These are phyloP conservation scores for Sturnus vulgaris DNA, from an alignment of 2,113 vertebrate species.

Conservation along the genomic window DNA sequence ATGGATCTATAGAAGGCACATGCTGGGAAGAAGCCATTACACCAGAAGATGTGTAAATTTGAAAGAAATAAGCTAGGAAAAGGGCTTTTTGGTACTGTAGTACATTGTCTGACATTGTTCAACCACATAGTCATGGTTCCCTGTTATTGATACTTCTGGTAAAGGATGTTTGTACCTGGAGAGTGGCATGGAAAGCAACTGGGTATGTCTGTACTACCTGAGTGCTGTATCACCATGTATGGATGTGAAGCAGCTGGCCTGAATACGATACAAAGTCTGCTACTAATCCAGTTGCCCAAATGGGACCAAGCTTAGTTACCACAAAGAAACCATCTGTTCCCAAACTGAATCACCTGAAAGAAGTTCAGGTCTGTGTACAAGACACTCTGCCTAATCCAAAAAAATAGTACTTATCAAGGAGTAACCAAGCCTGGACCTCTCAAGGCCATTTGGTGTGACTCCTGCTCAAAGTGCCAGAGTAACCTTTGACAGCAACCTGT, in stretches of 20 bases:
- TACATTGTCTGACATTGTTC: background rate
- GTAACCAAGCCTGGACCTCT: background rate
- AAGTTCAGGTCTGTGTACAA: background rate
- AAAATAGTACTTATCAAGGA: background rate
- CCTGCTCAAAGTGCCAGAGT: background rate
- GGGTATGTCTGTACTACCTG: background rate
- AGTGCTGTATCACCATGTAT: accelerated
- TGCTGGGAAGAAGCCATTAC: background rate
- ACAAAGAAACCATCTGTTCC: background rate
- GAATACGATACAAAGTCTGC: background rate
- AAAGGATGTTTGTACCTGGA: background rate
- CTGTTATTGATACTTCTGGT: background rate
- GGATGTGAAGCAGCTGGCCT: background rate
- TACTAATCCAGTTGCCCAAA: background rate
- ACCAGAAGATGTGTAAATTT: background rate
- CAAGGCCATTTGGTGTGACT: background rate
- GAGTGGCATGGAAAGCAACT: background rate
- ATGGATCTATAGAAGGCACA: background rate
- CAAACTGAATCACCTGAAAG: background rate
- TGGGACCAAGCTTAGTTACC: background rate
- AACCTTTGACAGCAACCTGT: background rate
- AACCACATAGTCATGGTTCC: background rate
- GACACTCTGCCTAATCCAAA: background rate
- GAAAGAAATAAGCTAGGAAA: background rate
- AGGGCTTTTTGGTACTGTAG: background rate